Evolutionary conservation across 2,888 invertebrate species (phyloP).

Genomic region (Papilio demoleus): DNA sequence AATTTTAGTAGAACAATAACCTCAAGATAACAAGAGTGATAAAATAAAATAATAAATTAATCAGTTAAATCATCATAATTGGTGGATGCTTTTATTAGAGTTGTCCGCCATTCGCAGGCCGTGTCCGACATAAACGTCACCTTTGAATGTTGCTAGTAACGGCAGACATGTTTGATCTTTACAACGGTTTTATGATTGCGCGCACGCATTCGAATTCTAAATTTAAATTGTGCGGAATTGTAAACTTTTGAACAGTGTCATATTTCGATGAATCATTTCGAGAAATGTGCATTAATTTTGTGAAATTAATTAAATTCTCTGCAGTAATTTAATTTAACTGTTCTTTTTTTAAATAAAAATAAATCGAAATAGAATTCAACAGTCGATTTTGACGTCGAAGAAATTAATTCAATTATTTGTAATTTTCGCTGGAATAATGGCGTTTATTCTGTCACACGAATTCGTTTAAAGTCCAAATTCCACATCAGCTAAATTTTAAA

Average conservation of each 20-base stretch:
- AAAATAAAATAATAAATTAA: neutral
- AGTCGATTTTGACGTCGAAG: neutral
- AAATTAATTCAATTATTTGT: neutral
- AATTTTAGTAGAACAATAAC: neutral
- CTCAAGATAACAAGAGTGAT: neutral
- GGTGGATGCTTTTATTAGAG: conserved; percentile 8
- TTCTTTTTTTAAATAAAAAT: too few relatives aligned
- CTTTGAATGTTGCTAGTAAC: conserved; percentile 23
- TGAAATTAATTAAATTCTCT: too few relatives aligned
- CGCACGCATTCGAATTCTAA: conserved; percentile 19
- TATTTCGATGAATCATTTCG: conserved; percentile 20
- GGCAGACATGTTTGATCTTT: conserved; percentile 34
- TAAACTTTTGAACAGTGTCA: conserved; percentile 28
- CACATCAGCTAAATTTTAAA: too few relatives aligned
- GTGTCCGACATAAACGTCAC: conserved; percentile 26
- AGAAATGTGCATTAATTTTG: neutral
- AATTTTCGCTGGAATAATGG: neutral
- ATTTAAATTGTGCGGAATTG: conserved; percentile 15
- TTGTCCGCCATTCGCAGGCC: neutral
- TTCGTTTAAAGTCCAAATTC: too few relatives aligned
- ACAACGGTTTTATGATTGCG: conserved; percentile 29
- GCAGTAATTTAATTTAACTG: neutral
- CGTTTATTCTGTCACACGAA: too few relatives aligned
- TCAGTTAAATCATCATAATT: conserved; percentile 2
- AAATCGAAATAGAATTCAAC: too few relatives aligned